Evolutionary conservation across 2,797 vertebrate species (phyloP).

Genomic region (Delichon dasypus): DNA sequence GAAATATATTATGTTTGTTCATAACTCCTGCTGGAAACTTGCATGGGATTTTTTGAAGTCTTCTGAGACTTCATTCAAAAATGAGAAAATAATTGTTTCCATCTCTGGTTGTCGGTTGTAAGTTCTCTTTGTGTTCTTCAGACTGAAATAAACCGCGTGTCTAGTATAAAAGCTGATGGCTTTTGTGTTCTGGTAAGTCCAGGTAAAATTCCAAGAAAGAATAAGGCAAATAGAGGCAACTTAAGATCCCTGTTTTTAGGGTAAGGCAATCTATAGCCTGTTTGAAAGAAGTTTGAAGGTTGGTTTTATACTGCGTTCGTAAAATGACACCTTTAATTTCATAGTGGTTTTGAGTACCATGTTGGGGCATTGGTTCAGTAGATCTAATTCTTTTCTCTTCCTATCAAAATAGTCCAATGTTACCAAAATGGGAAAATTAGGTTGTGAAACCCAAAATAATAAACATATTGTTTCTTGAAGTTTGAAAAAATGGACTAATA

Average conservation of each 20-base stretch:
- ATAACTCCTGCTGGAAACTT: background rate
- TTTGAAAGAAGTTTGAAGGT: background rate
- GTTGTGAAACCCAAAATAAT: background rate
- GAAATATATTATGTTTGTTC: background rate
- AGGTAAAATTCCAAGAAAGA: background rate
- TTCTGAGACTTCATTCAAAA: background rate
- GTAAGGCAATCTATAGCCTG: background rate
- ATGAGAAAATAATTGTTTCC: background rate
- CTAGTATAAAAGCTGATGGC: background rate
- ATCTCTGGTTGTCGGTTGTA: background rate
- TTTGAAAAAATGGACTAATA: background rate
- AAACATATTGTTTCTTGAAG: background rate
- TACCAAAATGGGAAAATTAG: background rate
- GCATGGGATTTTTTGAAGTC: background rate
- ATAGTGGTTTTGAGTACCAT: background rate
- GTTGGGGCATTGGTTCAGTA: background rate
- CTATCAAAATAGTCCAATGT: background rate
- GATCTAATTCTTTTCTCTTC: background rate
- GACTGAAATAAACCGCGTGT: background rate
- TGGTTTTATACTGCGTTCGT: background rate
- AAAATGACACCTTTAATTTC: background rate
- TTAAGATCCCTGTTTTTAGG: background rate
- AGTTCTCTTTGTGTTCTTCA: background rate
- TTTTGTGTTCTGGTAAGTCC: background rate
- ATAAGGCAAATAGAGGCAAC: background rate